A percentile compares a stretch with the other conserved stretches of the same genome.
Conservation (phyloP, 2,888 invertebrate species). For the Thera obeliscata region DNA sequence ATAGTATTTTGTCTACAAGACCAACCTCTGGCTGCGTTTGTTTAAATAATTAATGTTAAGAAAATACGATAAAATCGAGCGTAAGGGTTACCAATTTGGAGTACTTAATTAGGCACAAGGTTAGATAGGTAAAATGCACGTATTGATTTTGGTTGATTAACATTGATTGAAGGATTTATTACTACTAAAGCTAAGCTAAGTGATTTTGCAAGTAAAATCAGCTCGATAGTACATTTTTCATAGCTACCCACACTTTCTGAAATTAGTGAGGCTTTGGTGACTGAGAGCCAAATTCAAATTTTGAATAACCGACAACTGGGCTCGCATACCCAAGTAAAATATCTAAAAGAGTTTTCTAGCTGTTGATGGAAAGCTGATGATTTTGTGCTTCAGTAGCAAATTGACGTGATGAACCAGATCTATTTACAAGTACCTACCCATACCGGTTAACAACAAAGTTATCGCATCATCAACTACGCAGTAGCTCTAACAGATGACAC, state of each 20-base stretch:
- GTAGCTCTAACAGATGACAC: neutral
- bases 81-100: neutral
- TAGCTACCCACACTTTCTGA: neutral
- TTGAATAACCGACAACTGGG: neutral
- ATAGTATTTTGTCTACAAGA: slow-evolving; percentile 4
- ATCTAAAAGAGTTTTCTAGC: no score
- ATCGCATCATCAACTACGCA: slow-evolving; percentile 15
- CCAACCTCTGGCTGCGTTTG: neutral
- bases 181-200: no score
- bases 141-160: no score
- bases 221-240: neutral
- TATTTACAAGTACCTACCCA: neutral
- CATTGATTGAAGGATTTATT: no score
- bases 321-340: no score
- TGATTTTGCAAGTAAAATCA: neutral
- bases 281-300: neutral
- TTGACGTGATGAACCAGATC: neutral
- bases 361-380: neutral
- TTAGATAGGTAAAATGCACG: no score
- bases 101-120: no score
- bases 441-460: slow-evolving; percentile 12
- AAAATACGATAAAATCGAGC: neutral
- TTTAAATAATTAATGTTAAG: neutral
- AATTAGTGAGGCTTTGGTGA: neutral
- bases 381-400: neutral